Evolutionary conservation across 2,113 vertebrate species (phyloP).

Genomic region (Melanerpes aurifrons): DNA sequence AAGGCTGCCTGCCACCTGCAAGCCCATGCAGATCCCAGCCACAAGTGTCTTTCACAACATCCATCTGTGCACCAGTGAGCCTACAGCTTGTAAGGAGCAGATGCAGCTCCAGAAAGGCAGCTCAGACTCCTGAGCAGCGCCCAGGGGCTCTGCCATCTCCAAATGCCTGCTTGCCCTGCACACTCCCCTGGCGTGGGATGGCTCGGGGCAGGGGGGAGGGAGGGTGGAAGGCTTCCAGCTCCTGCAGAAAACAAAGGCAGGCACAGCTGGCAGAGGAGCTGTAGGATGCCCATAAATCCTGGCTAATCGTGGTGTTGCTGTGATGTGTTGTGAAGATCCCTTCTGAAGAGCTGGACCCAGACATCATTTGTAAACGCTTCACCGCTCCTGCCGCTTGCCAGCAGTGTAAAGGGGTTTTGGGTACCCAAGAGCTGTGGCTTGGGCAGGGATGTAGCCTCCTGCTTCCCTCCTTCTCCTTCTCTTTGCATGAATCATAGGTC

Average conservation of each 20-base stretch:
- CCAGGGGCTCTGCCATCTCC: constrained; percentile 38
- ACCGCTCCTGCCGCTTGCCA: fast-evolving
- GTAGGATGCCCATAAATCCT: constrained; percentile 12
- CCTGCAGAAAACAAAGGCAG: constrained; percentile 16
- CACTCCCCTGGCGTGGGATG: background rate
- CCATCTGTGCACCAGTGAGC: background rate
- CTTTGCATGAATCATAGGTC: background rate
- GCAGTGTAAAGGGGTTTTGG: fast-evolving
- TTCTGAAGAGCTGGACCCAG: constrained; percentile 33
- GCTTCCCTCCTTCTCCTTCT: background rate
- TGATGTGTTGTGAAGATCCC: background rate
- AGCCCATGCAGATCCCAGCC: constrained; percentile 35
- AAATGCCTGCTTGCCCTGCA: background rate
- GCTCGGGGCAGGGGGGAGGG: fast-evolving
- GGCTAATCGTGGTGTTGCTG: background rate
- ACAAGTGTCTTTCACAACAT: constrained; percentile 31
- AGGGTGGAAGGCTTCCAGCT: constrained; percentile 25
- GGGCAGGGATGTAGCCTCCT: fast-evolving
- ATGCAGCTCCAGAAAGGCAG: background rate
- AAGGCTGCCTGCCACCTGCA: constrained; percentile 32
- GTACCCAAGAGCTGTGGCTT: background rate
- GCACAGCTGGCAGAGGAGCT: constrained; percentile 51
- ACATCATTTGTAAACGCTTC: background rate
- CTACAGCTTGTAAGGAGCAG: constrained; percentile 36
- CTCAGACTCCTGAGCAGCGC: constrained; percentile 21